phyloP scores from a whole-genome alignment of 35 echinoderm and acorn worm genomes.

The Diadema setosum region DNA sequence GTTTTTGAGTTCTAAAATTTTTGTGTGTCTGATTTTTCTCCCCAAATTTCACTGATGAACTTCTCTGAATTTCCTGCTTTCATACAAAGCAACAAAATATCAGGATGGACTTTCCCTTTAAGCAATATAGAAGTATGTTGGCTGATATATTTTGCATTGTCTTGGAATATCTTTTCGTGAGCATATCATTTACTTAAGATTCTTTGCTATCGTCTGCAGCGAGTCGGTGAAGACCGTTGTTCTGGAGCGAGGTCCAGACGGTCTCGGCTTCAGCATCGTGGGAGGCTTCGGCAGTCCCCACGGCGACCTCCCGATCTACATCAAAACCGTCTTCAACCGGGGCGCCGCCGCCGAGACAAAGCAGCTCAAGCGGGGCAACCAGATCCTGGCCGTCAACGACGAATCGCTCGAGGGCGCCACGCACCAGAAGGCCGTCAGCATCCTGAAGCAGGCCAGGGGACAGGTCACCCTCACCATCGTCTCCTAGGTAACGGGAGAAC shows the following conservation, averaged over 20 bases:
- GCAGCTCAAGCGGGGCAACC: constrained; percentile 74
- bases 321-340: constrained; percentile 94
- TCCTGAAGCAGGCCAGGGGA: constrained; percentile 79
- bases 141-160: too few relatives aligned
- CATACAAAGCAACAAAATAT: too few relatives aligned
- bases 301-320: constrained; percentile 95
- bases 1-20: too few relatives aligned
- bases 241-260: constrained; percentile 79
- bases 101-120: too few relatives aligned
- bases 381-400: constrained; percentile 88
- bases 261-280: constrained; percentile 94
- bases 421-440: constrained; percentile 76
- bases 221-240: constrained; percentile 73
- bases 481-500: constrained; percentile 14
- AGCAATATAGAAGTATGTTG: too few relatives aligned
- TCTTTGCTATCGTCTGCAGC: too few relatives aligned
- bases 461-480: constrained; percentile 64
- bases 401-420: constrained; percentile 63
- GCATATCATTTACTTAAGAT: too few relatives aligned
- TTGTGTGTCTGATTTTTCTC: too few relatives aligned
- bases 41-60: too few relatives aligned
- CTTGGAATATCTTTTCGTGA: too few relatives aligned
- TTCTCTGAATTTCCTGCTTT: too few relatives aligned
- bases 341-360: constrained; percentile 81
- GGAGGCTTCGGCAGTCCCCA: constrained; percentile 91